phyloP scores from a whole-genome alignment of 2,113 vertebrate species.

The Epinephelus fuscoguttatus region DNA sequence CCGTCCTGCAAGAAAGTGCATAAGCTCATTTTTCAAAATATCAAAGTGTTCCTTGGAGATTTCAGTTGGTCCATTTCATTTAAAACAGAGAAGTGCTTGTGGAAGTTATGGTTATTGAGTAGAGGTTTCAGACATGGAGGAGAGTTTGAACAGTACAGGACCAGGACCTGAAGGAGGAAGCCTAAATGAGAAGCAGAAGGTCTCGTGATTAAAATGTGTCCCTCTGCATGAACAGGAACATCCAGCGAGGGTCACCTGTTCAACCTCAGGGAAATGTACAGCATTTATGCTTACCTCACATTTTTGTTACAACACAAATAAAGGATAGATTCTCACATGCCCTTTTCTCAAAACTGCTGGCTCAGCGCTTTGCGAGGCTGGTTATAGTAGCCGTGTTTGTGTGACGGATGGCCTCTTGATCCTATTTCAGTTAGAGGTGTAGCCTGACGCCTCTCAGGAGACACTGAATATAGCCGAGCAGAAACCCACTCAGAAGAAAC shows the following conservation, averaged over 20 bases:
- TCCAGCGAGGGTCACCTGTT: conserved; percentile 27
- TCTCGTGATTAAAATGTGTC: background rate
- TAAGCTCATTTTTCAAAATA: background rate
- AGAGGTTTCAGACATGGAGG: background rate
- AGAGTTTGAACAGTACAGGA: background rate
- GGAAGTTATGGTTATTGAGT: background rate
- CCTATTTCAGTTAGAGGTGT: conserved; percentile 52
- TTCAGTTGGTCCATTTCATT: background rate
- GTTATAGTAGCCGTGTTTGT: conserved; percentile 40
- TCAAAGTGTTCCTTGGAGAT: background rate
- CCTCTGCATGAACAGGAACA: background rate
- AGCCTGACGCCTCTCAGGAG: conserved; percentile 45
- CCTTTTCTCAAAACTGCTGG: conserved; percentile 41
- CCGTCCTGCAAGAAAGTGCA: background rate
- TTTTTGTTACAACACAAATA: conserved; percentile 64
- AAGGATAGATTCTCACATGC: conserved; percentile 39
- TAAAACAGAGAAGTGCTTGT: background rate
- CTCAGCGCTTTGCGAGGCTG: conserved; percentile 40
- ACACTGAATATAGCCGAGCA: conserved; percentile 33
- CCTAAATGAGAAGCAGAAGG: background rate
- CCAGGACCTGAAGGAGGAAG: background rate
- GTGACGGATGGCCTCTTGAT: conserved; percentile 66
- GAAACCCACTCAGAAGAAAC: conserved; percentile 44
- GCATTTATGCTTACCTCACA: conserved; percentile 31
- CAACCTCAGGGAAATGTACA: conserved; percentile 8